These are phyloP conservation scores for Promerops cafer DNA, from an alignment of 2,113 vertebrate species.

Conservation along the genomic window DNA sequence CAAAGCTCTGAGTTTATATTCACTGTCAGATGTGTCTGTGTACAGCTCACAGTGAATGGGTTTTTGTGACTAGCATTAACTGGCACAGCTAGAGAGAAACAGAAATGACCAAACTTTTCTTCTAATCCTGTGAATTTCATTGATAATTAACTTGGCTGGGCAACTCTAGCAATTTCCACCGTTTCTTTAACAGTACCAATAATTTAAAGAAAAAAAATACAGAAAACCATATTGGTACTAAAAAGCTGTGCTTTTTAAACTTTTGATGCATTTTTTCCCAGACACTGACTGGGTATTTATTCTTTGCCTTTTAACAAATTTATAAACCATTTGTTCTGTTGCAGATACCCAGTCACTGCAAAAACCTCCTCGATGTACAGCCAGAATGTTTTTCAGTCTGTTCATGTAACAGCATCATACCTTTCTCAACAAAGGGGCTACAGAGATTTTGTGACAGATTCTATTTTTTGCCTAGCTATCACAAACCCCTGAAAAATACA, in stretches of 20 bases:
- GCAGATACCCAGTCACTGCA: not conserved
- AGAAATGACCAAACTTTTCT: not conserved
- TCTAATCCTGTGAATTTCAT: not conserved
- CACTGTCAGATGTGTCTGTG: not conserved
- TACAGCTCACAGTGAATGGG: not conserved
- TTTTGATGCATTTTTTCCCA: not conserved
- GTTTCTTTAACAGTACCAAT: not conserved
- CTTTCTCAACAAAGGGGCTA: constrained; percentile 7
- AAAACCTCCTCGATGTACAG: not conserved
- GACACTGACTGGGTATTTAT: not conserved
- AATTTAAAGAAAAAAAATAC: not conserved
- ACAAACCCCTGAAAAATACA: constrained; percentile 51
- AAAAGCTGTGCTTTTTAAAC: not conserved
- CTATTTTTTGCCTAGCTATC: constrained; percentile 23
- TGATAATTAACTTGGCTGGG: not conserved
- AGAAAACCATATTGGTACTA: not conserved
- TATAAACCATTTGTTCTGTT: not conserved
- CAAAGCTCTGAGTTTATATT: not conserved
- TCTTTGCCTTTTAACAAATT: not conserved
- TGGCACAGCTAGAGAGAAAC: not conserved
- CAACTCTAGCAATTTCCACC: not conserved
- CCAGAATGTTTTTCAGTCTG: not conserved
- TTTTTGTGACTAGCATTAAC: not conserved
- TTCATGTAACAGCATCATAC: not conserved
- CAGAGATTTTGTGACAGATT: constrained; percentile 56